Base-by-base conservation (phyloP, 2,888 invertebrate species). In the Colostygia pectinataria region DNA sequence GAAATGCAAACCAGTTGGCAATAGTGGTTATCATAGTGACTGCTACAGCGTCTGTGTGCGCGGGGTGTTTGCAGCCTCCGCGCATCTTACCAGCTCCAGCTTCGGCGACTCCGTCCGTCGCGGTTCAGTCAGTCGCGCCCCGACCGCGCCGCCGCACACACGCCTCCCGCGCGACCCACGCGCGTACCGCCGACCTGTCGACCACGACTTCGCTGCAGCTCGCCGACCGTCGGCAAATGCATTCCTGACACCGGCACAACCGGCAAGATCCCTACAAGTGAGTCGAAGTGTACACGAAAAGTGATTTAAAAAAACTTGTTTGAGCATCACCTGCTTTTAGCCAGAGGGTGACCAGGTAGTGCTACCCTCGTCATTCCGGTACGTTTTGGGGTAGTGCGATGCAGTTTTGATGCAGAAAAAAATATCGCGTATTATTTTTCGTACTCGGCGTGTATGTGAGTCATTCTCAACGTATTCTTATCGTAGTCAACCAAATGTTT, bases 201-300 rank as follows among this genome's bases (percentile, higher is more conserved):
- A 44, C 53, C 53, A 57, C 65, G 55, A 48, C 59, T 60, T 53
- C 59, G 58, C 55, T 43, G 59, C 61, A 67, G 63, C 59, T 52
- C 61, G 25, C 59, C 52, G 44, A 52, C 54, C 65, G 59, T 52
- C 59, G 59, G 66, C 70, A 72, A 74, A 77, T 78, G 85, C 66
- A 65, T 78, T 74, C 77, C 83, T 83, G 84, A 83, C 83, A 70
- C 61, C 71, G 67, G 63, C 69, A 64, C 56, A 66, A 65, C 53
- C 66, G 63, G 55, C 57, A 65, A 59, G 50, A 59, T 39, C 50
- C 59, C 55, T 51, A 68, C 77, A 76, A 77, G 83, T 83, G 79
- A 83, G 83, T 80, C 24, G 8, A 24, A 41, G 46, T 47, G 47
- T 8, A 23, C 20, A 36, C 4, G 4, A 18, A 27, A 48, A 40